Conservation (phyloP, 2,888 invertebrate species). For the Eutolmus rufibarbis region DNA sequence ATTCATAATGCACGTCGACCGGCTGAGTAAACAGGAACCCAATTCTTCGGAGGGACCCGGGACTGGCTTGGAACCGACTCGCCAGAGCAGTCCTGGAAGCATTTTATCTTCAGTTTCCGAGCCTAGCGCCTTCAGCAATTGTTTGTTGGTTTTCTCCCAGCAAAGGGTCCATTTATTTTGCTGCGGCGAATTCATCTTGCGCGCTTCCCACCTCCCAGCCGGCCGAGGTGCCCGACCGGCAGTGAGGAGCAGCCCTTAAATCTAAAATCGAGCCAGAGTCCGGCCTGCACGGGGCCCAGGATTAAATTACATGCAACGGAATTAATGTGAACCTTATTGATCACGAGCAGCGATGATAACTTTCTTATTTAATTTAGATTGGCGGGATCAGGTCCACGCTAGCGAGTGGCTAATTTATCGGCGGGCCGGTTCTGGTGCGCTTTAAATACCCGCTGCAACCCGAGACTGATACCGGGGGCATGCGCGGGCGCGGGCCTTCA, state of each 20-base stretch:
- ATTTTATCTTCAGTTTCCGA: conserved; percentile 21
- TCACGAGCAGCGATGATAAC: conserved; percentile 37
- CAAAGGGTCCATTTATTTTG: conserved; percentile 29
- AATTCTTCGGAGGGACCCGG: neutral
- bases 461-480: neutral
- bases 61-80: neutral
- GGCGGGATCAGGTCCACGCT: conserved; percentile 28
- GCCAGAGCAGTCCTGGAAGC: conserved; percentile 12
- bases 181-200: conserved; percentile 9
- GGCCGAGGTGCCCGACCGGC: neutral
- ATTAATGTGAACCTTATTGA: conserved; percentile 40
- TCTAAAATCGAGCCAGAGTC: neutral
- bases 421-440: neutral
- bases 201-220: conserved; percentile 15
- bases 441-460: neutral
- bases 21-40: conserved; percentile 28
- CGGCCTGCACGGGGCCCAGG: neutral
- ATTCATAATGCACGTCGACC: conserved; percentile 23
- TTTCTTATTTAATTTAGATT: conserved; percentile 41
- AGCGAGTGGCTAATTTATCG: conserved; percentile 26
- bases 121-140: conserved; percentile 28
- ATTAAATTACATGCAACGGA: conserved; percentile 36
- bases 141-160: conserved; percentile 37
- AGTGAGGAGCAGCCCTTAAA: conserved; percentile 24
- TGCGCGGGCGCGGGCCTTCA: neutral